These are phyloP conservation scores for Pasiphila rectangulata DNA, from an alignment of 2,888 invertebrate species.

Conservation along the genomic window DNA sequence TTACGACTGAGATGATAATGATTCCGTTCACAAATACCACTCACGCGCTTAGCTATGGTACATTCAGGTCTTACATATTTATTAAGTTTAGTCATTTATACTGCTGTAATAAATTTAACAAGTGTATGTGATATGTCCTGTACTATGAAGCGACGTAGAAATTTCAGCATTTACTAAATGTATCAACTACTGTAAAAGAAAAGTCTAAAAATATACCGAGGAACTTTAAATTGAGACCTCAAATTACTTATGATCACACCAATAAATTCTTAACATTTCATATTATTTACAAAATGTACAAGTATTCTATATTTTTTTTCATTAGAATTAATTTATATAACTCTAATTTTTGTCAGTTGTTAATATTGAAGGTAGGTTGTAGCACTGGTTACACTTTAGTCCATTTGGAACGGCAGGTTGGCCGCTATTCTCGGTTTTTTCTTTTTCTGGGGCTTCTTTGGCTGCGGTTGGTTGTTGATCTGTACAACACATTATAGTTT, in stretches of 20 bases:
- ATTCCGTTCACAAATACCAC: too few species aligned
- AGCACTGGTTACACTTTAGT: slow-evolving; percentile 44
- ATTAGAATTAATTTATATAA: slow-evolving; percentile 17
- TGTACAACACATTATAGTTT: slow-evolving; percentile 31
- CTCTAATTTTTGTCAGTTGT: slow-evolving; percentile 8
- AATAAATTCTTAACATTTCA: slow-evolving; percentile 47
- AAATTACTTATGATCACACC: slow-evolving; percentile 38
- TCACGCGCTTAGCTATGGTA: too few species aligned
- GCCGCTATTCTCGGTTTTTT: slow-evolving; percentile 71
- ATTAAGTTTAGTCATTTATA: too few species aligned
- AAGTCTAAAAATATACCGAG: slow-evolving; percentile 33
- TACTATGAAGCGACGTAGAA: slow-evolving; percentile 4
- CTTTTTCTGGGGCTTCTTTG: slow-evolving; percentile 57
- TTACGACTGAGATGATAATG: too few species aligned
- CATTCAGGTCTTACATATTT: too few species aligned
- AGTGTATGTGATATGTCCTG: slow-evolving; percentile 13
- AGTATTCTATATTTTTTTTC: slow-evolving; percentile 31
- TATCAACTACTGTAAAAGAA: slow-evolving; percentile 17
- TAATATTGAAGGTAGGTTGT: slow-evolving; percentile 20
- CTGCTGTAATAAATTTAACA: background rate
- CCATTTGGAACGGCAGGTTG: slow-evolving; percentile 69
- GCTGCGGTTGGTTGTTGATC: slow-evolving; percentile 37
- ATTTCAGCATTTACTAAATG: background rate
- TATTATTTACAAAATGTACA: slow-evolving; percentile 62
- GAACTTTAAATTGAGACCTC: slow-evolving; percentile 30